Percentiles rank a stretch among this genome's conserved stretches.
Evolutionary conservation across 2,888 invertebrate genomes (phyloP).

Genomic region (Lysandra coridon): DNA sequence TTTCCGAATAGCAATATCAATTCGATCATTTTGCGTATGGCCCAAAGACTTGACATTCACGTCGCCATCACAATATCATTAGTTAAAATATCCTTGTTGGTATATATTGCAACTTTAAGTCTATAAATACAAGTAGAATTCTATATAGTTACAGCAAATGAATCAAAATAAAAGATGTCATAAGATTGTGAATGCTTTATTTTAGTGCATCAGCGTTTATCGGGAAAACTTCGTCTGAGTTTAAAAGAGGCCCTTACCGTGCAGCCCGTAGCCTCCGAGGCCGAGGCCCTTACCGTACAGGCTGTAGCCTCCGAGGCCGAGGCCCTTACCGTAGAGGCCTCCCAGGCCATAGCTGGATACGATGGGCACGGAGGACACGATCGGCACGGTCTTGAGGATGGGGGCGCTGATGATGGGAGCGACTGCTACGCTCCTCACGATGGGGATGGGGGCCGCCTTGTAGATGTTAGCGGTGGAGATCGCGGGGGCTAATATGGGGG

Average conservation of each 20-base stretch:
- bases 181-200: slow-evolving; percentile 40
- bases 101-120: too few species aligned
- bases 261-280: slow-evolving; percentile 35
- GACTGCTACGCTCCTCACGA: slow-evolving; percentile 52
- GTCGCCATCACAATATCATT: too few species aligned
- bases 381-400: slow-evolving; percentile 1
- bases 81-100: too few species aligned
- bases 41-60: too few species aligned
- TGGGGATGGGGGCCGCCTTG: slow-evolving; percentile 65
- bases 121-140: too few species aligned
- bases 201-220: slow-evolving; percentile 41
- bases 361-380: slow-evolving; percentile 38
- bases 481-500: slow-evolving; percentile 54
- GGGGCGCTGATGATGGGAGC: slow-evolving; percentile 53
- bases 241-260: neutral
- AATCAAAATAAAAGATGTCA: slow-evolving; percentile 8
- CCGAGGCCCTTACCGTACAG: slow-evolving; percentile 37
- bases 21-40: too few species aligned
- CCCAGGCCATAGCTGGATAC: slow-evolving; percentile 35
- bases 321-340: slow-evolving; percentile 39
- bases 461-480: slow-evolving; percentile 61
- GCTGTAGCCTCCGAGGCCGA: slow-evolving; percentile 42
- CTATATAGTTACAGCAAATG: too few species aligned
- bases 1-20: too few species aligned
- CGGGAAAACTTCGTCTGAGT: slow-evolving; percentile 43